Base-by-base conservation (phyloP, 2,888 invertebrate species). In the Siphonodentalium dalli region DNA sequence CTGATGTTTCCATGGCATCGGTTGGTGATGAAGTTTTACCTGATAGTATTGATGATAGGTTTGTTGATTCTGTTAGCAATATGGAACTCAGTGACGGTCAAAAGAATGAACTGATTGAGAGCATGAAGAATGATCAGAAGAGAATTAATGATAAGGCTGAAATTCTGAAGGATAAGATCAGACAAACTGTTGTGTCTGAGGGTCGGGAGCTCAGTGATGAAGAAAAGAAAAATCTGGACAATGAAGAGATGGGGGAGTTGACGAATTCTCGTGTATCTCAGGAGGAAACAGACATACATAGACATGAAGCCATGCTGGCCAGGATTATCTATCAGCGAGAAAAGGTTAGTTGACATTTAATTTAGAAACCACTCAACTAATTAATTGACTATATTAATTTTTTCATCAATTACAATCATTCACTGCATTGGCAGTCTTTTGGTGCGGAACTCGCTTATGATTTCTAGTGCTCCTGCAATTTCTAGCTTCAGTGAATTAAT, bases 291-390 rank as follows among this genome's bases (percentile, higher is more conserved):
- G 78, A 78, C 51, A 56, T 73, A 27, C 43, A 60, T 24, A 52
- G 62, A 44, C 75, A 74, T 38, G 76, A 78, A 20, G 62, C 65
- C 31, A 65, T 72, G 8, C 54, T 77, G 2, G 34, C 77, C 23
- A 68, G 65, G 37, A 69, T 68, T 3, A 57, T 72, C 42, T 66
- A 62, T 31, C 40, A 58, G 13, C 54, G 68, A 47, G 70, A 76
- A 42, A 68, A 72, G 71, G 76, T 77, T 43, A 41, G 61, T 34
- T 1, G 13, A 13, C 7, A 7, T 15, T n/a, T 3, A 13, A 42
- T 24, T n/a, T n/a, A n/a, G n/a, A n/a, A n/a, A n/a, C n/a, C n/a
- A n/a, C n/a, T n/a, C n/a, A n/a, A 29, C 23, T 38, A 18, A 3
- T 38, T 15, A 18, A 3, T 38, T 20, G 13, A 18, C 20, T 2